Conservation (phyloP, 2,113 vertebrate genomes). For the Pipra filicauda region DNA sequence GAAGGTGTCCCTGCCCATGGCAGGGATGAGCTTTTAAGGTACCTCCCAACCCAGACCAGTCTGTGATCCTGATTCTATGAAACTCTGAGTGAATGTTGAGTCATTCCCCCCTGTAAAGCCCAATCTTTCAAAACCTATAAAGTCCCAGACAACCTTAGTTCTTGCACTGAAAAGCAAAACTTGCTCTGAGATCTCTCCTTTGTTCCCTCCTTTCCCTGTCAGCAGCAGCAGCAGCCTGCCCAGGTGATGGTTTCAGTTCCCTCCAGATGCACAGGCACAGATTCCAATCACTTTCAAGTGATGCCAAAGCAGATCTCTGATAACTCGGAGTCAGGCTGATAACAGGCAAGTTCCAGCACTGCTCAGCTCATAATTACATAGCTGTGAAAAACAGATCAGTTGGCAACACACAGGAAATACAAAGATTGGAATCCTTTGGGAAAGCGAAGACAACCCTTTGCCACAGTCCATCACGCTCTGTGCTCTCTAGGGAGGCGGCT, state of each 20-base stretch:
- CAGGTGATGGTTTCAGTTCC: background rate
- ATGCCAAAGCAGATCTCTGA: conserved; percentile 50
- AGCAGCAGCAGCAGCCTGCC: background rate
- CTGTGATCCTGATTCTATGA: background rate
- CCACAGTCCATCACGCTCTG: background rate
- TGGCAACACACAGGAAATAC: background rate
- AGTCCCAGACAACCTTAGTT: background rate
- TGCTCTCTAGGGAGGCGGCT: background rate
- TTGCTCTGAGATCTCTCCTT: background rate
- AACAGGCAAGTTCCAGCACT: conserved; percentile 43
- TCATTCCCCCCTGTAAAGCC: background rate
- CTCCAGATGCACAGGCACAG: conserved; percentile 13
- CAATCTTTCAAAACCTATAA: background rate
- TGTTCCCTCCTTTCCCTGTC: background rate
- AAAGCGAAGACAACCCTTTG: background rate
- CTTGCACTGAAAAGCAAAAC: background rate
- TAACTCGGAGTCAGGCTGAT: background rate
- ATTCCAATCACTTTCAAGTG: background rate
- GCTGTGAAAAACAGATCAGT: background rate
- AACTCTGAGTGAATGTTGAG: background rate
- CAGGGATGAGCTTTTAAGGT: background rate
- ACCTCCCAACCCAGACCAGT: background rate
- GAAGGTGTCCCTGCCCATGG: background rate
- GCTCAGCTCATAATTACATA: background rate
- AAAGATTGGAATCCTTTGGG: background rate